Conservation (phyloP, 53 echinoderm and acorn worm species). For the Mesocentrotus franciscanus region DNA sequence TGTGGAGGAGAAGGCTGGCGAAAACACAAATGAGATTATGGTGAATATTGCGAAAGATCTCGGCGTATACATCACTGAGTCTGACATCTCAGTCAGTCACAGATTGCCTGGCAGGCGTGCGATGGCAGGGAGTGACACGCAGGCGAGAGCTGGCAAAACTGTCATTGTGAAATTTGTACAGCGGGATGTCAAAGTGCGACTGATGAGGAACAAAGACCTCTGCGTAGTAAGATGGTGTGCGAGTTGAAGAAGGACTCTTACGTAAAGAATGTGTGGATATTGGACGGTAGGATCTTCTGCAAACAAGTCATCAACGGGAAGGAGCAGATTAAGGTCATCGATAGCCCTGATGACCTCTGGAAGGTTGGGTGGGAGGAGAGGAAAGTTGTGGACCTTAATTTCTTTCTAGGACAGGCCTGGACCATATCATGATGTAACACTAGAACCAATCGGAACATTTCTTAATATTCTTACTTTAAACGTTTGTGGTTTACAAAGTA, state of each 20-base stretch:
- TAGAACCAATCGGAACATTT: too few species aligned
- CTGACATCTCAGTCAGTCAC: conserved; percentile 15
- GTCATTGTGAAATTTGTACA: background rate
- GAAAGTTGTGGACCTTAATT: too few species aligned
- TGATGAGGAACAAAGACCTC: background rate
- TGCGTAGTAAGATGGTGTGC: background rate
- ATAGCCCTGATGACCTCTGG: too few species aligned
- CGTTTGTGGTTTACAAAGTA: too few species aligned
- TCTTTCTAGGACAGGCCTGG: too few species aligned
- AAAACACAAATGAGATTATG: background rate
- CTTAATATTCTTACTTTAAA: too few species aligned
- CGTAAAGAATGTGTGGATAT: background rate
- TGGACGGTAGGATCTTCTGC: too few species aligned
- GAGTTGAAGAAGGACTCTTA: background rate
- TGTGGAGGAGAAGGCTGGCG: background rate
- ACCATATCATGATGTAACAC: too few species aligned
- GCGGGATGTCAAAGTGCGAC: background rate
- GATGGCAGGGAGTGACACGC: background rate
- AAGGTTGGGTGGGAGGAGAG: too few species aligned
- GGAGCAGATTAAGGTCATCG: too few species aligned
- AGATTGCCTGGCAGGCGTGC: background rate
- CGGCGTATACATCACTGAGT: background rate
- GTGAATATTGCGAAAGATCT: background rate
- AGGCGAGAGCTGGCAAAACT: background rate
- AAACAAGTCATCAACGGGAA: too few species aligned